These are phyloP conservation scores for Eleginops maclovinus DNA, from an alignment of 2,113 vertebrate species.

Conservation along the genomic window DNA sequence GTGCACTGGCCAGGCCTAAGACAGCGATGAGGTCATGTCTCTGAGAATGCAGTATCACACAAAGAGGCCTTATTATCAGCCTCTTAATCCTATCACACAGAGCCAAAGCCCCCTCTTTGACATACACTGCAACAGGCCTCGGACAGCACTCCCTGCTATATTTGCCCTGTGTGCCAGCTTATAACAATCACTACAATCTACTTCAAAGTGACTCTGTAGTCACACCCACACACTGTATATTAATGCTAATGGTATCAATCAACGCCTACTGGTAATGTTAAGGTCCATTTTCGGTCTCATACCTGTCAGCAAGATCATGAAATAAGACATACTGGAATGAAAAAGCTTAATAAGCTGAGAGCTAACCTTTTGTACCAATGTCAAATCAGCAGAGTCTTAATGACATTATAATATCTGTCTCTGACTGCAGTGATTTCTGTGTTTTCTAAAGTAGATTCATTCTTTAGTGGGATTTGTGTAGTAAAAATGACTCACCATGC, in stretches of 20 bases:
- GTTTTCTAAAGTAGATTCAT: constrained; percentile 6
- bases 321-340: constrained; percentile 15
- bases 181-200: constrained; percentile 34
- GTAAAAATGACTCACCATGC: constrained; percentile 17
- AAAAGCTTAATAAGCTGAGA: constrained; percentile 21
- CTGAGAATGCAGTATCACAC: constrained; percentile 77
- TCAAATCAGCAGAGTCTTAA: not conserved
- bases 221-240: not conserved
- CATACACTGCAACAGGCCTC: constrained; percentile 63
- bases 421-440: not conserved
- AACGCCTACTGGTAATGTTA: not conserved
- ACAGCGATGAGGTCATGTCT: constrained; percentile 84
- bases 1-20: constrained; percentile 74
- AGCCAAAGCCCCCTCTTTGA: constrained; percentile 68
- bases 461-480: constrained; percentile 3
- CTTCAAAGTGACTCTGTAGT: constrained; percentile 21
- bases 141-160: constrained; percentile 41
- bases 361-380: not conserved
- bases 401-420: not conserved
- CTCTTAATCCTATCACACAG: constrained; percentile 77
- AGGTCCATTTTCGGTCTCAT: constrained; percentile 10
- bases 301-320: constrained; percentile 18
- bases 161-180: constrained; percentile 40
- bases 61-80: constrained; percentile 78
- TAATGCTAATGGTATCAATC: not conserved